Evolutionary conservation across 1,140 invertebrate genomes (phyloP), one percentile per base, ranked within the genome.

Genomic region (Himalopsyche phryganea): DNA sequence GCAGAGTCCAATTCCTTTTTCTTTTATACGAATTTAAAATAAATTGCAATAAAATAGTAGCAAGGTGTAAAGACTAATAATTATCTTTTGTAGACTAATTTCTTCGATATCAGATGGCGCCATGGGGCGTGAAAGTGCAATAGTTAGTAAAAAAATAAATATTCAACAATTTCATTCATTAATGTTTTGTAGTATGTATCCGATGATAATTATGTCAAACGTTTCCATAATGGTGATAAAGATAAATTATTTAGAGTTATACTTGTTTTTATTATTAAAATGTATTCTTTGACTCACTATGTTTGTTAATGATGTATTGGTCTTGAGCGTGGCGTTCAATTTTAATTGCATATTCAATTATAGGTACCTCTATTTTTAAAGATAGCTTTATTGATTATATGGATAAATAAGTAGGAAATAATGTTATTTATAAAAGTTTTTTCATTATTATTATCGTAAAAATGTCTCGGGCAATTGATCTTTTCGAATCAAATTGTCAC

Each of bases 201-300:
- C 40, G 3, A 13, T 5, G 11, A 5, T 4, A 41, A 13, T 17
- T 41, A 4, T 41, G 17, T 14, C 40, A 41, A 41, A 17, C 11
- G 19, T 38, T 28, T 51, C 35, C 40, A 40, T 51, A 9, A 28
- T 28, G 23, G 23, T 28, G 10, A 48, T 23, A 23, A 23, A 40
- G 36, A 18, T 51, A 40, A 51, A 40, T 10, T 35, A 51, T 35
- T 17, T 33, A 51, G 19, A 38, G 35, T 38, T 51, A 35, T 35
- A 35, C 23, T 15, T 40, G n/a, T 17, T 38, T 6, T 38, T 28
- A 33, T 13, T 40, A 40, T 41, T 41, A 14, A 3, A 14, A 41
- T 41, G 11, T n/a, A 28, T 28, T 28, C 23, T 28, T 28, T 28
- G 9, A 28, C 23, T 28, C 33, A 36, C n/a, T 36, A 36, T 14